These are phyloP conservation scores for Plodia interpunctella DNA, from an alignment of 1,140 invertebrate species.

Conservation along the genomic window DNA sequence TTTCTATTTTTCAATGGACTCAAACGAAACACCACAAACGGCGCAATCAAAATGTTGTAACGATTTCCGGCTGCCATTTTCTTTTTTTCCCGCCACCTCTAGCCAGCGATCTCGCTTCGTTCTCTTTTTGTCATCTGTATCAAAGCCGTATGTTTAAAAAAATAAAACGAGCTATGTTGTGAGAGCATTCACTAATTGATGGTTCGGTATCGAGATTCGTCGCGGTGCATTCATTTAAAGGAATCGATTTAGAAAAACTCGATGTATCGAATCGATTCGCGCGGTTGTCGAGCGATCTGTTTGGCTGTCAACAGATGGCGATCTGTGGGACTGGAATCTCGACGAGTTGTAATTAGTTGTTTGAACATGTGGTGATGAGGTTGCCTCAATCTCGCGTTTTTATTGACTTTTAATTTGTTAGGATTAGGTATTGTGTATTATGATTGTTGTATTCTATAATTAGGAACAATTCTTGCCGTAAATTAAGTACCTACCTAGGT, in stretches of 20 bases:
- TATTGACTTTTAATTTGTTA: conserved; percentile 55
- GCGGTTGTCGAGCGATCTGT: conserved; percentile 53
- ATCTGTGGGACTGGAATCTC: conserved; percentile 35
- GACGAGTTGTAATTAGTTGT: conserved; percentile 53
- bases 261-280: conserved; percentile 60
- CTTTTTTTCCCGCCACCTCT: conserved; percentile 46
- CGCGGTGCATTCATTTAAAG: conserved; percentile 51
- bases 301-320: conserved; percentile 52
- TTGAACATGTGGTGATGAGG: conserved; percentile 45
- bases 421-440: no score
- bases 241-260: conserved; percentile 49
- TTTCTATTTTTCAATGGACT: conserved; percentile 44
- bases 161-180: conserved; percentile 39
- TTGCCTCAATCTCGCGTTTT: conserved; percentile 40
- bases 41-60: conserved; percentile 50
- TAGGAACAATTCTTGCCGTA: no score
- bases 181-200: conserved; percentile 63
- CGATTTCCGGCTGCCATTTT: conserved; percentile 48
- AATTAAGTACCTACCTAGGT: no score
- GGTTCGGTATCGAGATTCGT: conserved; percentile 55
- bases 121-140: conserved; percentile 42
- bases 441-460: conserved; percentile 4
- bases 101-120: conserved; percentile 24
- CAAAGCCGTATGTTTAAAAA: conserved; percentile 57
- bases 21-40: conserved; percentile 43